Conservation (phyloP, 2,797 vertebrate species). For the Cyprinella venusta region DNA sequence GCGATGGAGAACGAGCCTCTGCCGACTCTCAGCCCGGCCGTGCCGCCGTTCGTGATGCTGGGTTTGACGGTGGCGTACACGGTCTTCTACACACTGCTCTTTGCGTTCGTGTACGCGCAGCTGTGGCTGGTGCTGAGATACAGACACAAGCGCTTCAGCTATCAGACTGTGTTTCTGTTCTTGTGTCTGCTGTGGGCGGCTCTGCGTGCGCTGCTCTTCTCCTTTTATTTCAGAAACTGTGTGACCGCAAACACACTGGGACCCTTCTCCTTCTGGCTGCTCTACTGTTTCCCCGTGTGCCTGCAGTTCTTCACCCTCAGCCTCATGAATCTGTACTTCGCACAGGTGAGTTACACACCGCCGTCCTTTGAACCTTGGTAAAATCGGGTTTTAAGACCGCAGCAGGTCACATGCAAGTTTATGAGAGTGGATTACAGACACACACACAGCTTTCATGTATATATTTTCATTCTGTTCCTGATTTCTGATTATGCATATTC, state of each 20-base stretch:
- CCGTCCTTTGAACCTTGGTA: constrained; percentile 21
- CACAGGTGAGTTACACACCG: constrained; percentile 81
- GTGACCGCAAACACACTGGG: constrained; percentile 89
- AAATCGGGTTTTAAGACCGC: background rate
- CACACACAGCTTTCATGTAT: background rate
- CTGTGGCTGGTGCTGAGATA: constrained; percentile 95
- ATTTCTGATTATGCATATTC: background rate
- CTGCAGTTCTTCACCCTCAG: constrained; percentile 98
- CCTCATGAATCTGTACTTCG: constrained; percentile 96
- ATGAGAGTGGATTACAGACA: background rate
- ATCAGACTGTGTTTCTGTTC: constrained; percentile 95
- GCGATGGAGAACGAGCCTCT: constrained; percentile 55
- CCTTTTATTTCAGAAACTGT: constrained; percentile 95
- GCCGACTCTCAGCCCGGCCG: constrained; percentile 90
- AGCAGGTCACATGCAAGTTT: background rate
- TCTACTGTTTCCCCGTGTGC: constrained; percentile 96
- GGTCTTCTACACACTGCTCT: constrained; percentile 91
- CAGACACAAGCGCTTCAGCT: constrained; percentile 94
- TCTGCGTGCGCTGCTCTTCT: constrained; percentile 92
- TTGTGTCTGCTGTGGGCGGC: constrained; percentile 96
- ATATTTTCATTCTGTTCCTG: background rate
- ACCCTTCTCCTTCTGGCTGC: constrained; percentile 94
- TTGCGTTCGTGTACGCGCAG: constrained; percentile 90
- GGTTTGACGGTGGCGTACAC: constrained; percentile 93
- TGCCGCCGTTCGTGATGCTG: constrained; percentile 90